Percentiles rank a stretch among this genome's conserved stretches.
These are phyloP conservation scores for Eclectus roratus DNA, from an alignment of 2,113 vertebrate species.

Conservation along the genomic window DNA sequence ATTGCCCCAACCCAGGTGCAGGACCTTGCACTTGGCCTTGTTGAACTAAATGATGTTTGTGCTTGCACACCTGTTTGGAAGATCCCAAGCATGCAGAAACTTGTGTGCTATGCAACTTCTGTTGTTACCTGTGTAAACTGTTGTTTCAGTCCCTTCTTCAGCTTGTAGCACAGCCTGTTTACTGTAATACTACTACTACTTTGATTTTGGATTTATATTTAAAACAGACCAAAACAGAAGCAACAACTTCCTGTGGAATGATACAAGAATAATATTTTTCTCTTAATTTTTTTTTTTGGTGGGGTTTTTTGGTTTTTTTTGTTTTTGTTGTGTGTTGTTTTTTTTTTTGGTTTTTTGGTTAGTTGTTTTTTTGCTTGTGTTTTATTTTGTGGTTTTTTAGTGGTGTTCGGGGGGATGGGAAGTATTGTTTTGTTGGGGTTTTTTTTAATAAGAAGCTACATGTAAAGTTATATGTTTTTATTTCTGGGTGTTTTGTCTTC, in stretches of 20 bases:
- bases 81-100: neutral
- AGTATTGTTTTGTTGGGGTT: neutral
- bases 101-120: neutral
- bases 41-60: neutral
- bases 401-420: neutral
- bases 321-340: neutral
- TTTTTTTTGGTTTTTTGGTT: neutral
- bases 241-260: neutral
- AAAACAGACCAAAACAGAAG: neutral
- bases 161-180: neutral
- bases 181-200: neutral
- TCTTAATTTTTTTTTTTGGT: neutral
- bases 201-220: neutral
- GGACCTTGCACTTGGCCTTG: neutral
- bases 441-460: neutral
- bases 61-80: neutral
- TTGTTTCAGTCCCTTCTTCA: neutral
- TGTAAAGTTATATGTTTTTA: neutral
- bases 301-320: neutral
- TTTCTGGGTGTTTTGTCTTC: neutral
- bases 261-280: neutral
- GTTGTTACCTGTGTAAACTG: neutral
- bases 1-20: neutral
- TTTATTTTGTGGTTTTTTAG: neutral
- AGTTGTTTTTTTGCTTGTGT: neutral